phyloP scores from a whole-genome alignment of 2,888 invertebrate species.

The Ptychoptera albimana region DNA sequence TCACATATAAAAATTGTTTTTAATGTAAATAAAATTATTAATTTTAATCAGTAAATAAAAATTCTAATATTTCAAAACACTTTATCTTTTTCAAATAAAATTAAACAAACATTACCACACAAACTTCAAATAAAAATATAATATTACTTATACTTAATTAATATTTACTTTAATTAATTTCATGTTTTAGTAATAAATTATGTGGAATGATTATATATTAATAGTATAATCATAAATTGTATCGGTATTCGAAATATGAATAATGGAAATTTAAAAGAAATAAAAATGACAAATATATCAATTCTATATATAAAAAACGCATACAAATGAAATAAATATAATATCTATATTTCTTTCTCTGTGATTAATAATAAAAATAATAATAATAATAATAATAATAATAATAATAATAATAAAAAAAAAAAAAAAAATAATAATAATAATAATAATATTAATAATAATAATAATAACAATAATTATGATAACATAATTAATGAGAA shows the following conservation, averaged over 20 bases:
- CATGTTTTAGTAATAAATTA: no score
- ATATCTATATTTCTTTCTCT: not conserved
- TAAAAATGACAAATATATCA: not conserved
- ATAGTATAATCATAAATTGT: no score
- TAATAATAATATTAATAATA: not conserved
- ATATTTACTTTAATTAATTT: no score
- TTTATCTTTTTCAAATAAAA: no score
- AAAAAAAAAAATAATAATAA: not conserved
- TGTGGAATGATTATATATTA: no score
- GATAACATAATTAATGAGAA: not conserved
- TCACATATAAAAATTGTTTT: not conserved
- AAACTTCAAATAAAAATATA: no score
- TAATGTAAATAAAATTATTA: not conserved
- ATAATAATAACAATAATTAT: not conserved
- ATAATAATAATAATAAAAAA: not conserved
- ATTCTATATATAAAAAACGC: not conserved
- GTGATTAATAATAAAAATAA: slow-evolving; percentile 3
- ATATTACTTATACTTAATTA: no score
- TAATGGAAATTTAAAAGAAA: not conserved
- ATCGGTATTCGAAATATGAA: not conserved
- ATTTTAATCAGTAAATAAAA: no score
- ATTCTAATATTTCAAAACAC: no score
- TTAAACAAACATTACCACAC: no score
- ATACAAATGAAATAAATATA: not conserved
- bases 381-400: not conserved